Evolutionary conservation across 2,113 vertebrate genomes (phyloP).

Genomic region (Phainopepla nitens): DNA sequence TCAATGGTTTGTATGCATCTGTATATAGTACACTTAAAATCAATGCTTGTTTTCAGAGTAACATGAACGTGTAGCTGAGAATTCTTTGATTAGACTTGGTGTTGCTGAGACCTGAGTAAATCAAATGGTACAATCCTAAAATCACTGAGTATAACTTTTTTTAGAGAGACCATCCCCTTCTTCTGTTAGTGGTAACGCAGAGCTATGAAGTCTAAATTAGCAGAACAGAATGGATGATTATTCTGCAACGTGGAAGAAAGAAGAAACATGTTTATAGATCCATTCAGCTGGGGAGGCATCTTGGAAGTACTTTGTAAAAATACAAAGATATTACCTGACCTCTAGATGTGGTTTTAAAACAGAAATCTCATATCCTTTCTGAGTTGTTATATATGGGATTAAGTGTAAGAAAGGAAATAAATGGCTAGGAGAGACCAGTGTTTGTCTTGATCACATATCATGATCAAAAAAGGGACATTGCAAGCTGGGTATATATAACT

Average conservation of each 20-base stretch:
- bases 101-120: not conserved
- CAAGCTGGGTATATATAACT: not conserved
- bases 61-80: not conserved
- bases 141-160: not conserved
- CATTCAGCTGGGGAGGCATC: not conserved
- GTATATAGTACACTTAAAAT: not conserved
- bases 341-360: not conserved
- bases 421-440: not conserved
- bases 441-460: accelerated
- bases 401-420: not conserved
- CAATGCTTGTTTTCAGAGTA: not conserved
- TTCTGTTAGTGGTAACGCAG: not conserved
- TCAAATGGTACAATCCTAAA: not conserved
- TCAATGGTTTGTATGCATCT: not conserved
- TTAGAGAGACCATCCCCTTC: not conserved
- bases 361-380: not conserved
- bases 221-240: not conserved
- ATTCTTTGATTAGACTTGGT: not conserved
- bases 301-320: not conserved
- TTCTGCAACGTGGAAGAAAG: not conserved
- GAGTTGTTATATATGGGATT: not conserved
- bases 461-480: not conserved
- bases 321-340: not conserved
- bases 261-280: not conserved
- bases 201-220: not conserved